These are phyloP conservation scores for Felis catus DNA, from an alignment of 2,113 vertebrate genomes.

Conservation along the genomic window F.catus_Fca126_mat1.0 CM031419.1:161505501-161506000, in stretches of 20 bases:
- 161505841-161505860: background rate
- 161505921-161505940: background rate
- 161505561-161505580: constrained; percentile 91
- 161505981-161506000: too few relatives aligned
- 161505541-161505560: constrained; percentile 92
- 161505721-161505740: constrained; percentile 80
- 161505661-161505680: constrained; percentile 82
- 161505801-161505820: constrained; percentile 23
- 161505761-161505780: constrained; percentile 77
- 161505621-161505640: constrained; percentile 84
- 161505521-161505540: constrained; percentile 91
- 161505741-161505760: constrained; percentile 77
- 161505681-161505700: constrained; percentile 85
- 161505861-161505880: constrained; percentile 28
- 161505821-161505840: background rate
- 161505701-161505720: constrained; percentile 79
- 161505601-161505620: constrained; percentile 90
- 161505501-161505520: constrained; percentile 92
- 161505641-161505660: constrained; percentile 83
- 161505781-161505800: constrained; percentile 30
- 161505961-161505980: too few relatives aligned
- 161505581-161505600: constrained; percentile 91
- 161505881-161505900: background rate
- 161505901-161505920: constrained; percentile 7
- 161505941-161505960: too few relatives aligned